Conservation (phyloP, 2,113 vertebrate species). For the Panthera leo region DNA sequence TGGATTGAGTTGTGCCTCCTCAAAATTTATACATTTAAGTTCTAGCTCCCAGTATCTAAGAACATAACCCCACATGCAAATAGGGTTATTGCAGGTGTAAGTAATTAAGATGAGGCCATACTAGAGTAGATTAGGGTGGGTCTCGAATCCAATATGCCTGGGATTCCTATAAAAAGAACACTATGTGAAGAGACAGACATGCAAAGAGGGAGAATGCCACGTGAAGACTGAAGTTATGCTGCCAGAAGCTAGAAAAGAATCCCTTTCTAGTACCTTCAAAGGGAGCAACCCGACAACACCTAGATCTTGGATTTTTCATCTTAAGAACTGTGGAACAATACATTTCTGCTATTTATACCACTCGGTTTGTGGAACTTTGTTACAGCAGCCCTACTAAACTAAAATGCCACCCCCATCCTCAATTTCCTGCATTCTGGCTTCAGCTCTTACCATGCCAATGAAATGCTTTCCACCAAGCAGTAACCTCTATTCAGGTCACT, state of each 20-base stretch:
- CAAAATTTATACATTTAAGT: background rate
- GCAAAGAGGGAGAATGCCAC: background rate
- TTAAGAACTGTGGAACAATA: background rate
- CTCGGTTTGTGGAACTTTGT: background rate
- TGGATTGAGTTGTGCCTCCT: background rate
- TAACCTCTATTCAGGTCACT: background rate
- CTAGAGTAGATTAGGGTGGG: background rate
- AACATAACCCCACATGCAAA: background rate
- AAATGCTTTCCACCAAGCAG: background rate
- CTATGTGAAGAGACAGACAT: background rate
- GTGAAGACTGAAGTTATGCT: background rate
- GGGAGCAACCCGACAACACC: background rate
- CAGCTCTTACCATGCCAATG: background rate
- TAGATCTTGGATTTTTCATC: background rate
- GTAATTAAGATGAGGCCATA: background rate
- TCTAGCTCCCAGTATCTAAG: background rate
- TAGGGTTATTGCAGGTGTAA: background rate
- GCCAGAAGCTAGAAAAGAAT: background rate
- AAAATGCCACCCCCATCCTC: background rate
- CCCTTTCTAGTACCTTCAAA: background rate
- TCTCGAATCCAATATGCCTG: background rate
- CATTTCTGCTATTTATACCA: background rate
- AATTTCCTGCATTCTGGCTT: background rate
- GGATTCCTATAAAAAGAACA: background rate
- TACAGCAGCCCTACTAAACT: background rate